Conservation (phyloP, 92 coral and sea anemone species). For the Chrysogorgia sp. region DNA sequence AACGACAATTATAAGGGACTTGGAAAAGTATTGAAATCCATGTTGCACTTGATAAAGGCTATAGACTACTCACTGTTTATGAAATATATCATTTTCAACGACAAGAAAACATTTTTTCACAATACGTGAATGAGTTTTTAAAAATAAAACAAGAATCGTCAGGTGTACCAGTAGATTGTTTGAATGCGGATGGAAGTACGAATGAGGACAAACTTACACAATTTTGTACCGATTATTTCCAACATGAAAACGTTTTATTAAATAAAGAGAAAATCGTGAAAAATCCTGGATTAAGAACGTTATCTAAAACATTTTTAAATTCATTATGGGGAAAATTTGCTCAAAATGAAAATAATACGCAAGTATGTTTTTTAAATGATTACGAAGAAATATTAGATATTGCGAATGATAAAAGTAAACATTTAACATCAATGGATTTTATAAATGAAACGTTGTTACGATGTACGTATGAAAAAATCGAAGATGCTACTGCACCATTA, state of each 20-base stretch:
- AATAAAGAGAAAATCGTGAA: not conserved
- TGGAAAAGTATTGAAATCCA: slow-evolving; percentile 7
- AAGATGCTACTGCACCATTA: not conserved
- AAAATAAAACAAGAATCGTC: slow-evolving; percentile 37
- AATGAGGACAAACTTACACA: not conserved
- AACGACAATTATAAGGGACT: slow-evolving; percentile 1
- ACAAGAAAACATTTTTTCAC: slow-evolving; percentile 8
- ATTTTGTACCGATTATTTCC: not conserved
- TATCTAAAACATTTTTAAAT: slow-evolving; percentile 14
- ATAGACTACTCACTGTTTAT: slow-evolving; percentile 5
- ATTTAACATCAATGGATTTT: not conserved
- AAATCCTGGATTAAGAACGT: not conserved
- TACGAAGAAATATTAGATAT: not conserved
- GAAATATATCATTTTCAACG: slow-evolving; percentile 34
- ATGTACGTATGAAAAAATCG: not conserved
- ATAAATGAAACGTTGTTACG: not conserved
- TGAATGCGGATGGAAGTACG: slow-evolving; percentile 7
- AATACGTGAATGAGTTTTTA: slow-evolving; percentile 33
- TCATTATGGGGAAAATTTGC: slow-evolving; percentile 46
- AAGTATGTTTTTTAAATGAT: not conserved
- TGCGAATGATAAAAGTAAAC: not conserved
- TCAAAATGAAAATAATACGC: slow-evolving; percentile 1
- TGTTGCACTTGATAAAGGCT: slow-evolving; percentile 29
- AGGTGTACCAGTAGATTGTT: slow-evolving; percentile 30
- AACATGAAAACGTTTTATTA: slow-evolving; percentile 2